Base-by-base conservation (phyloP, 2,113 vertebrate genomes). In the Nycticorax nycticorax region DNA sequence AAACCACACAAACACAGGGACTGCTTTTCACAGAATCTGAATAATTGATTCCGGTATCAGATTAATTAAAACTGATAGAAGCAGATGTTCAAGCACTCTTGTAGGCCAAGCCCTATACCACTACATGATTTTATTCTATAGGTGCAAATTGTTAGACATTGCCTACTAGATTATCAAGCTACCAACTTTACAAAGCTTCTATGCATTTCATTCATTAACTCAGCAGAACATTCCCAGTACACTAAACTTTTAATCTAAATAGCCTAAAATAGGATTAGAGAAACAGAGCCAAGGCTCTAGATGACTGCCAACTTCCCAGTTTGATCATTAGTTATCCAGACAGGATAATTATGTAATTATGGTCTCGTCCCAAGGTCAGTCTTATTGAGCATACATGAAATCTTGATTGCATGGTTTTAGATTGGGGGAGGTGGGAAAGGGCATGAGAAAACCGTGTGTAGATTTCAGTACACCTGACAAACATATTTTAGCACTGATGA, bases 361-460 rank as follows among this genome's bases (percentile, higher is more conserved):
- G 0, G 30, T 48, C 47, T 90, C 45, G 82, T 92, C 55, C 24
- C 64, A 81, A 73, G 57, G 72, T 88, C 50, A 76, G 8, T 55
- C 43, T 67, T 56, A 76, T 1, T 55, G 55, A 47, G 11, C 21
- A 83, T 8, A 74, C 12, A 32, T 27, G n/a, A 89, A 79, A 68
- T 48, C 77, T 92, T 85, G 33, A 89, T 77, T 64, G 57, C 17
- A 45, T 10, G n/a, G 20, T 41, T 92, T 79, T 50, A 86, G 14
- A 66, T 3, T 43, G 33, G 27, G 68, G 35, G 13, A 9, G 28
- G 14, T 4, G 4, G n/a, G 24, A 23, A 66, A 78, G 20, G 47
- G 14, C 27, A 60, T 0, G 5, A 77, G 45, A 56, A 10, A 68
- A 24, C 5, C 32, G 11, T 0, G 6, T 0, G 0, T 1, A 72